phyloP scores from a whole-genome alignment of 2,888 invertebrate genomes.

The Apodemia zela region DNA sequence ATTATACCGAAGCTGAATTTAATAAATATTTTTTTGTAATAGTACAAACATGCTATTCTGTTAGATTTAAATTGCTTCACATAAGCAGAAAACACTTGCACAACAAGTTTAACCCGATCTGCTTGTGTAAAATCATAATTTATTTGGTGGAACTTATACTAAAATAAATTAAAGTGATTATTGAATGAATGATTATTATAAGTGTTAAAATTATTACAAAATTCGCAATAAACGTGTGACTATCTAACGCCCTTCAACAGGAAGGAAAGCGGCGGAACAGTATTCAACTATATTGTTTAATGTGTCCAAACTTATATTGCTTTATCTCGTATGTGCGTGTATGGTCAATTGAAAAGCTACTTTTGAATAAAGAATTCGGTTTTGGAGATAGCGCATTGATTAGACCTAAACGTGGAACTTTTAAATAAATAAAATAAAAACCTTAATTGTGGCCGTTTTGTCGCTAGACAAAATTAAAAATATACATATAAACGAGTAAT shows the following conservation, averaged over 20 bases:
- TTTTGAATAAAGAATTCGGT: not conserved
- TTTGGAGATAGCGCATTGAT: too few relatives aligned
- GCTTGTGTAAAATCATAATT: slow-evolving; percentile 6
- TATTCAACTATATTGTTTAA: slow-evolving; percentile 7
- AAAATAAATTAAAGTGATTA: slow-evolving; percentile 12
- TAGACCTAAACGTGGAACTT: too few relatives aligned
- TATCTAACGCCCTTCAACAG: slow-evolving; percentile 32
- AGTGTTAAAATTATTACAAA: slow-evolving; percentile 32
- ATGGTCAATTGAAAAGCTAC: not conserved
- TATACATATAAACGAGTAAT: too few relatives aligned
- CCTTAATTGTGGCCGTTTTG: too few relatives aligned
- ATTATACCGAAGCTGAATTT: slow-evolving; percentile 66
- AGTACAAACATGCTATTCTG: slow-evolving; percentile 48
- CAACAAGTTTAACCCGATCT: not conserved
- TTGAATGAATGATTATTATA: slow-evolving; percentile 22
- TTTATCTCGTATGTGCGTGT: slow-evolving; percentile 7
- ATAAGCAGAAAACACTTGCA: not conserved
- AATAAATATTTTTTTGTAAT: slow-evolving; percentile 55
- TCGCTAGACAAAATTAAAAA: too few relatives aligned
- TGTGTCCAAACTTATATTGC: not conserved
- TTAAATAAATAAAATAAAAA: too few relatives aligned
- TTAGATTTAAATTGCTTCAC: slow-evolving; percentile 14
- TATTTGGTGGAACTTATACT: slow-evolving; percentile 10
- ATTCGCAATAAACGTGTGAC: slow-evolving; percentile 34
- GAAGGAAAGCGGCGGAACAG: slow-evolving; percentile 17